Evolutionary conservation across 2,113 vertebrate genomes (phyloP).

Genomic region (Pampusana beccarii): DNA sequence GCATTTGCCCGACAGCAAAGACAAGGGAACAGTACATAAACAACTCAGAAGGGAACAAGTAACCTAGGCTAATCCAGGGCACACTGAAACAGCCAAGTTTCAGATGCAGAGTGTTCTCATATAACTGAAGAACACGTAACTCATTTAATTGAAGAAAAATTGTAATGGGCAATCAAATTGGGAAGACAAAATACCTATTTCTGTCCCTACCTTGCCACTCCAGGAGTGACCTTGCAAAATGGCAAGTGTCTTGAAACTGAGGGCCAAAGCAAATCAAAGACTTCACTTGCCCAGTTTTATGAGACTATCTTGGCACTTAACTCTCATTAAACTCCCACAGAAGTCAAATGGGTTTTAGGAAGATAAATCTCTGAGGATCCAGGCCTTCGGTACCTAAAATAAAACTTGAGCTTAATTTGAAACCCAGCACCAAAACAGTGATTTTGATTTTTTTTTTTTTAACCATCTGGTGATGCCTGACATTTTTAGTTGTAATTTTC

Average conservation of each 20-base stretch:
- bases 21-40: constrained; percentile 31
- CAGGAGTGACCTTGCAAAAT: neutral
- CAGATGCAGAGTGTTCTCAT: neutral
- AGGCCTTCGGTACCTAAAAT: neutral
- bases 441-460: neutral
- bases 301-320: neutral
- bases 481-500: neutral
- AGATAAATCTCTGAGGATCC: neutral
- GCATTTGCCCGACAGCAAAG: constrained; percentile 53
- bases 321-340: neutral
- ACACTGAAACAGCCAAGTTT: neutral
- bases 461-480: constrained; percentile 13
- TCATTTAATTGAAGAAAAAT: neutral
- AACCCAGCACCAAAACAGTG: neutral
- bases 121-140: neutral
- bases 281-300: neutral
- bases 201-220: neutral
- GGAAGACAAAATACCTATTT: neutral
- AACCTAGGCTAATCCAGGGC: neutral
- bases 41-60: constrained; percentile 22
- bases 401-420: neutral
- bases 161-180: neutral
- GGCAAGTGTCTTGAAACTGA: neutral
- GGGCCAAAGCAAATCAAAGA: neutral
- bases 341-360: neutral